Evolutionary conservation across 2,888 invertebrate species (phyloP).

Genomic region (Mythimna impura): DNA sequence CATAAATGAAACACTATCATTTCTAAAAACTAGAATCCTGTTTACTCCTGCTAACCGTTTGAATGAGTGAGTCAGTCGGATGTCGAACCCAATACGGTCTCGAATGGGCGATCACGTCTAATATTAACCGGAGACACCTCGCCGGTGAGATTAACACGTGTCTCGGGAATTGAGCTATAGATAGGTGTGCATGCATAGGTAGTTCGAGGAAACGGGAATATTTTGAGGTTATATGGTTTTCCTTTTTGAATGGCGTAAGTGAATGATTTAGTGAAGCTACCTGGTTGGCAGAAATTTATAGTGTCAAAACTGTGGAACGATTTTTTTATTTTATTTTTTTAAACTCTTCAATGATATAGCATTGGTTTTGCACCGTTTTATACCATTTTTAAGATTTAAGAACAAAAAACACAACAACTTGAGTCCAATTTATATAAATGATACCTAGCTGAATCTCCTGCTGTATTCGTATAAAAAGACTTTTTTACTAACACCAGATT

Average conservation of each 20-base stretch:
- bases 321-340: neutral
- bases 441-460: too few species aligned
- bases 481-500: too few species aligned
- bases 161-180: slow-evolving; percentile 14
- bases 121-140: slow-evolving; percentile 62
- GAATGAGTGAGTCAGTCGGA: slow-evolving; percentile 62
- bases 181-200: neutral
- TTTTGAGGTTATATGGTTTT: slow-evolving; percentile 8
- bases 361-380: too few species aligned
- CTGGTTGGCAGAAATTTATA: neutral
- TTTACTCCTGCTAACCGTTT: slow-evolving; percentile 31
- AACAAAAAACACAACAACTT: too few species aligned
- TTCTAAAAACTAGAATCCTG: slow-evolving; percentile 35
- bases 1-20: slow-evolving; percentile 7
- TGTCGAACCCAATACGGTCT: slow-evolving; percentile 60
- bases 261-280: neutral
- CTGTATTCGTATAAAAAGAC: too few species aligned
- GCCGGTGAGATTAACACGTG: slow-evolving; percentile 56
- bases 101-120: slow-evolving; percentile 58
- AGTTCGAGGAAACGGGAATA: slow-evolving; percentile 19
- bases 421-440: too few species aligned
- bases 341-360: neutral
- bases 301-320: neutral
- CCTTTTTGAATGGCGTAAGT: slow-evolving; percentile 1
- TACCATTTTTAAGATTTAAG: too few species aligned